Base-by-base conservation (phyloP, 1,140 invertebrate species). In the Zaprionus capensis region DNA sequence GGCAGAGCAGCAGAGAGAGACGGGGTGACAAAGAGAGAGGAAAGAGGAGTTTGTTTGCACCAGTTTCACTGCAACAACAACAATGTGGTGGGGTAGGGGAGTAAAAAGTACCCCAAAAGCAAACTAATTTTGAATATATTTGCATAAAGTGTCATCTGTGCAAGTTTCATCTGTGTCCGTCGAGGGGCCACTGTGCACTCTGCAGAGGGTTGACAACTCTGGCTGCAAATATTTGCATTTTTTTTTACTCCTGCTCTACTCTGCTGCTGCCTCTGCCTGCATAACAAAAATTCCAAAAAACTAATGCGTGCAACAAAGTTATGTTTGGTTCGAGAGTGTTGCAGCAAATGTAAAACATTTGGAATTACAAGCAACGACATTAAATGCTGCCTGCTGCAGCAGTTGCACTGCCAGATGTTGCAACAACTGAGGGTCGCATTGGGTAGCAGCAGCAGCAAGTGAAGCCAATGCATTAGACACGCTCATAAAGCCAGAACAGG, bases 101-200 rank as follows among this genome's bases (percentile, higher is more conserved):
- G 20, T 41, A 31, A 53, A 38, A 62, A 24, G 71, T 68, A 46
- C 55, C 26, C 71, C 64, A 77, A 84, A 90, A 64, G 67, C 63
- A 81, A 88, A 88, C 84, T 88, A 88, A 90, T 88, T 90, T 90
- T 73, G 75, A 84, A 90, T 90, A 65, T 70, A 90, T 88, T 88
- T 90, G 84, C 84, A 88, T 88, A 87, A 83, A 88, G 76, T 81
- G 84, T 76, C 84, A 88, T 81, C 85, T 88, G 84, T 74, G 72
- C 69, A 69, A 79, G 81, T 90, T 88, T 74, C 59, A 57, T 17
- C 41, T 76, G 49, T 78, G 80, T 68, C 75, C 82, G 9, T 11
- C 36, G 69, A 75, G 82, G 71, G 55, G 74, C 58, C 62, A 61
- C 65, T 59, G 55, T 34, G 46, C 11, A 70, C 61, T 81, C 64